A percentile compares a stretch with the other conserved stretches of the same genome.
phyloP scores from a whole-genome alignment of 2,888 invertebrate genomes.

The Nomada lathburiana region DNA sequence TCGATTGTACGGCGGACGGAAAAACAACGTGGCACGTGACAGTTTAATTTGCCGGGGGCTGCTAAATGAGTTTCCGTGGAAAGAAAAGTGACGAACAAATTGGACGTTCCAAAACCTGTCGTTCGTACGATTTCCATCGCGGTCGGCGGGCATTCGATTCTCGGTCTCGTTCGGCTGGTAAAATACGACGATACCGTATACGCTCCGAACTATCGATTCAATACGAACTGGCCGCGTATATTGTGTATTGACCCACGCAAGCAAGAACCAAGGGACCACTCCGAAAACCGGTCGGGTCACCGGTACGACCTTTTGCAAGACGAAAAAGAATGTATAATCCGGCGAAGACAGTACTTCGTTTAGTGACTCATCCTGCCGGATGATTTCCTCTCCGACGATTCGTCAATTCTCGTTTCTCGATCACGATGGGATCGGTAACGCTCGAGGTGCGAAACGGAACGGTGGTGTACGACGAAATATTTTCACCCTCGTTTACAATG shows the following conservation, averaged over 20 bases:
- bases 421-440: neutral
- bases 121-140: neutral
- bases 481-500: neutral
- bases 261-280: constrained; percentile 34
- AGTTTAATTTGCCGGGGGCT: neutral
- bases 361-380: constrained; percentile 37
- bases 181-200: constrained; percentile 17
- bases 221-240: constrained; percentile 46
- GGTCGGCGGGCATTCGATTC: neutral
- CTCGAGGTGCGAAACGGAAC: neutral
- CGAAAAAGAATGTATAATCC: constrained; percentile 35
- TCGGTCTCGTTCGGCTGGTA: neutral
- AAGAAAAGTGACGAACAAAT: constrained; percentile 7
- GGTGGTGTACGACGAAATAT: neutral
- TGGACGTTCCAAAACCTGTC: neutral
- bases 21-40: neutral
- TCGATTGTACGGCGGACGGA: neutral
- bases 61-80: neutral
- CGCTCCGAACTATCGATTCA: constrained; percentile 28
- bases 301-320: constrained; percentile 54
- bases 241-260: constrained; percentile 48
- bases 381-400: constrained; percentile 42
- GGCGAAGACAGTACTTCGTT: constrained; percentile 53
- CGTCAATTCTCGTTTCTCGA: constrained; percentile 17
- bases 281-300: constrained; percentile 62